Conservation (phyloP, 2,888 invertebrate species). For the Troides helena region DNA sequence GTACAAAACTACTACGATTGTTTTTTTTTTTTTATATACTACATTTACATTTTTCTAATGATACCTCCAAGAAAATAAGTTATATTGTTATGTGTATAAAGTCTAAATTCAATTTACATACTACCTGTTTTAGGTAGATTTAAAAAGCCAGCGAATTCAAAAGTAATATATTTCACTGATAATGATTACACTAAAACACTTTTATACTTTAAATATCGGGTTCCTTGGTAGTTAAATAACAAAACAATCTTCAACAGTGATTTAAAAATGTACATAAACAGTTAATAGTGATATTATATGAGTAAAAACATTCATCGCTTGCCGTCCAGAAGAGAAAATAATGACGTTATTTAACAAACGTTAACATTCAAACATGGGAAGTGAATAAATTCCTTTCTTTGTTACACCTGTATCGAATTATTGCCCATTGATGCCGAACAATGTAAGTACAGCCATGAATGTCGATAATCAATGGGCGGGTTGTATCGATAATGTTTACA, state of each 20-base stretch:
- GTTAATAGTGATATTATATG: not conserved
- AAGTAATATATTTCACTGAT: not conserved
- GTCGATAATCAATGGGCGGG: slow-evolving; percentile 42
- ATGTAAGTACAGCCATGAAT: slow-evolving; percentile 34
- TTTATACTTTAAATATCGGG: not conserved
- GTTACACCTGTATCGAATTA: slow-evolving; percentile 18
- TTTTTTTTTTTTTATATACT: too few relatives aligned
- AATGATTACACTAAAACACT: not conserved
- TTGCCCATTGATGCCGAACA: slow-evolving; percentile 26
- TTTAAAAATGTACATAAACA: not conserved
- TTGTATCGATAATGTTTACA: slow-evolving; percentile 51
- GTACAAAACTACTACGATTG: too few relatives aligned
- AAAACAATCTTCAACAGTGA: not conserved
- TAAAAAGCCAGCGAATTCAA: not conserved
- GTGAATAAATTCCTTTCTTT: slow-evolving; percentile 19
- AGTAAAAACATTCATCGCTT: not conserved
- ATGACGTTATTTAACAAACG: slow-evolving; percentile 3
- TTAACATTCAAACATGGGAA: not conserved
- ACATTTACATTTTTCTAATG: not conserved
- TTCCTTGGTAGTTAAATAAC: not conserved
- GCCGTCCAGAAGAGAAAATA: not conserved
- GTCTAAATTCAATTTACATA: not conserved
- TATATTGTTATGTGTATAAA: too few relatives aligned
- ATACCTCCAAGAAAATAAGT: not conserved
- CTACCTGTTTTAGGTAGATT: not conserved